Conservation (phyloP, 1,140 invertebrate genomes). For the Riptortus pedestris region DNA sequence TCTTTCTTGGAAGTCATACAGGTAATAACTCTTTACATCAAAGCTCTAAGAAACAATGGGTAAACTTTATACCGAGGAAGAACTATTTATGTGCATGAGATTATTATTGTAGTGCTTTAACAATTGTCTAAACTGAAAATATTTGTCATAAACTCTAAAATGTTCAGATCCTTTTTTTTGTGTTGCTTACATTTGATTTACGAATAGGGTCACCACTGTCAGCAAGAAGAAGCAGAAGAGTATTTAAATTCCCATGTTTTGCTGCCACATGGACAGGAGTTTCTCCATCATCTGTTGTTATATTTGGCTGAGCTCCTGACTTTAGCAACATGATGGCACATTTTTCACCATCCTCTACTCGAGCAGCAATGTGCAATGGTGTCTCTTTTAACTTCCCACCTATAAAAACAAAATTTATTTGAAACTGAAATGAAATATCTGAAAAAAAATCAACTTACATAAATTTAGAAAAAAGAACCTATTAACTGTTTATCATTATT, state of each 20-base stretch:
- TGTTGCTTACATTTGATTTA: constrained; percentile 66
- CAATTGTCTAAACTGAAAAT: no score
- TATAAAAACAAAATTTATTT: constrained; percentile 30
- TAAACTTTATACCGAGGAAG: no score
- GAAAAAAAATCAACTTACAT: background rate
- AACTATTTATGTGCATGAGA: no score
- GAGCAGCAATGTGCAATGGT: constrained; percentile 87
- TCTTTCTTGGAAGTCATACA: no score
- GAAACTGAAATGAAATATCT: background rate
- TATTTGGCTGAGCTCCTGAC: constrained; percentile 91
- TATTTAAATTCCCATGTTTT: constrained; percentile 73
- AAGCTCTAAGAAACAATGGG: no score
- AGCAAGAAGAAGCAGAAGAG: constrained; percentile 73
- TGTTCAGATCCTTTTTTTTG: no score
- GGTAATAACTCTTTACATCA: no score
- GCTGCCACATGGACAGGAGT: constrained; percentile 88
- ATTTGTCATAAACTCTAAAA: no score
- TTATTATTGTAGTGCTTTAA: no score
- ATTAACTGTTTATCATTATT: no score
- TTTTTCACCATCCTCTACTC: constrained; percentile 85
- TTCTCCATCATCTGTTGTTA: constrained; percentile 82
- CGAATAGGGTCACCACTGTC: constrained; percentile 82
- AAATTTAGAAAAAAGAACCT: no score
- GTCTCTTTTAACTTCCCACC: constrained; percentile 78
- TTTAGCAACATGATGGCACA: constrained; percentile 96